phyloP scores from a whole-genome alignment of 2,888 invertebrate genomes.

The Biston betularia region DNA sequence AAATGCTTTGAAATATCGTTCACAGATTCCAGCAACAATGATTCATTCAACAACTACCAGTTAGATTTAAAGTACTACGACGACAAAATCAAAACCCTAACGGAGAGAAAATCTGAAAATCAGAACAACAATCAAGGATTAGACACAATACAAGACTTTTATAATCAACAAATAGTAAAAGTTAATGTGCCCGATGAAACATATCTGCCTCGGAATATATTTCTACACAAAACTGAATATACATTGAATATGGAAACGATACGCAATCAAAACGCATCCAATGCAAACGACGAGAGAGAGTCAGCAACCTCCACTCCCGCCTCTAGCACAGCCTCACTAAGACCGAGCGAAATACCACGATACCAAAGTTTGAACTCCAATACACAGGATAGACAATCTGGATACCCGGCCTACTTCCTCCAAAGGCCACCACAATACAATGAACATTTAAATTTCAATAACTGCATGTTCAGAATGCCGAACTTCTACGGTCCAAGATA shows the following conservation, averaged over 20 bases:
- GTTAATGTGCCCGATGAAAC: constrained; percentile 63
- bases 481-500: constrained; percentile 12
- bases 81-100: constrained; percentile 16
- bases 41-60: constrained; percentile 10
- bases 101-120: constrained; percentile 6
- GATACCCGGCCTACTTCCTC: constrained; percentile 8
- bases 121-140: constrained; percentile 54
- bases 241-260: constrained; percentile 59
- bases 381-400: constrained; percentile 3
- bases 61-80: constrained; percentile 6
- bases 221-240: constrained; percentile 64
- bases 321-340: background rate
- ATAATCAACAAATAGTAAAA: constrained; percentile 55
- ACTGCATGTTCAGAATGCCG: constrained; percentile 4
- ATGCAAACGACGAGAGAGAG: constrained; percentile 17
- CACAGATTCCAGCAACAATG: constrained; percentile 3
- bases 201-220: constrained; percentile 66
- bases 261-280: constrained; percentile 16
- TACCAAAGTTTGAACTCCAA: background rate
- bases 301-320: background rate
- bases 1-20: background rate
- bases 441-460: background rate
- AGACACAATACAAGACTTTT: constrained; percentile 64
- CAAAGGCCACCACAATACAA: constrained; percentile 10
- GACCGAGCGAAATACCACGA: background rate